Conservation (phyloP, 2,888 invertebrate species). For the Xestia c-nigrum region DNA sequence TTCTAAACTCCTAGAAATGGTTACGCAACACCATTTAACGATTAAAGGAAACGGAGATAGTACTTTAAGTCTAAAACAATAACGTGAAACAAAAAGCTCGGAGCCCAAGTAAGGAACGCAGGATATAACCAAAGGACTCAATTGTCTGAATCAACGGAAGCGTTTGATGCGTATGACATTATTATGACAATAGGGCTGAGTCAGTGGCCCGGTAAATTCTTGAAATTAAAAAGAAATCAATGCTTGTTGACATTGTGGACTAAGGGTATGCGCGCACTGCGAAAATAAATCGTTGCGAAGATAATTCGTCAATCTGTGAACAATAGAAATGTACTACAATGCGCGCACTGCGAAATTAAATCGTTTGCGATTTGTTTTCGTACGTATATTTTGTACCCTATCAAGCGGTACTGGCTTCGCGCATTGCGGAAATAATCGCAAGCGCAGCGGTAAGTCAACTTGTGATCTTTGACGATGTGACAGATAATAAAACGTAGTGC, state of each 20-base stretch:
- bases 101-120: slow-evolving; percentile 62
- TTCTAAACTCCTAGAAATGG: slow-evolving; percentile 15
- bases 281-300: no score
- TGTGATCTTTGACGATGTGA: no score
- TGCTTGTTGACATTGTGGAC: slow-evolving; percentile 40
- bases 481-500: no score
- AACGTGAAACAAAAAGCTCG: slow-evolving; percentile 41
- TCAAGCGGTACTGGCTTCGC: no score
- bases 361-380: no score
- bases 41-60: slow-evolving; percentile 60
- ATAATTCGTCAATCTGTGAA: no score
- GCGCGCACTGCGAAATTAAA: no score
- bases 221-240: slow-evolving; percentile 62
- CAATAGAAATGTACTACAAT: no score
- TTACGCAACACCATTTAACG: slow-evolving; percentile 37
- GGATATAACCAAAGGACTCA: slow-evolving; percentile 65
- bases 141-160: slow-evolving; percentile 71
- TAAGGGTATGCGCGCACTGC: no score
- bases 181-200: slow-evolving; percentile 65
- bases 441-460: no score
- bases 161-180: slow-evolving; percentile 55
- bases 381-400: no score
- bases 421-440: no score
- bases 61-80: slow-evolving; percentile 51
- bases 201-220: slow-evolving; percentile 61